These are phyloP conservation scores for Lophius americanus DNA, from an alignment of 2,797 vertebrate genomes.

Conservation along the genomic window DNA sequence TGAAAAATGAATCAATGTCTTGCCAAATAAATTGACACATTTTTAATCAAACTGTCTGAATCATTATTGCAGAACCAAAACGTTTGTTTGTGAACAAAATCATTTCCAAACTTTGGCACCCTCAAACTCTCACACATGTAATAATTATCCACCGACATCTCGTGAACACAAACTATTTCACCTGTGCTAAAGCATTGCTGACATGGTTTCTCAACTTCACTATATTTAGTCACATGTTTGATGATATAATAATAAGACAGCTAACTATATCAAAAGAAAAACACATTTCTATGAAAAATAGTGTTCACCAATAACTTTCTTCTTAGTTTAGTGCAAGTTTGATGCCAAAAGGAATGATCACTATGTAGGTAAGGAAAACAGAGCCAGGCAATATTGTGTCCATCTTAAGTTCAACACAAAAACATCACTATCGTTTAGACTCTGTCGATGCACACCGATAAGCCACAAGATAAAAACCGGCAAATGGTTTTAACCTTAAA, in stretches of 20 bases:
- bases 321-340: too few species aligned
- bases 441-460: too few species aligned
- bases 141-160: slow-evolving; percentile 12
- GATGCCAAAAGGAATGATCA: too few species aligned
- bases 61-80: slow-evolving; percentile 53
- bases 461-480: too few species aligned
- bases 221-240: not conserved
- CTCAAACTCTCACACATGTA: slow-evolving; percentile 3
- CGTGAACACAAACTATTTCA: not conserved
- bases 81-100: slow-evolving; percentile 24
- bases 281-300: not conserved
- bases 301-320: not conserved
- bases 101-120: slow-evolving; percentile 15
- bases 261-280: not conserved
- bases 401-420: too few species aligned
- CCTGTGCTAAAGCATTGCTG: not conserved
- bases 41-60: not conserved
- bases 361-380: too few species aligned
- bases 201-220: not conserved
- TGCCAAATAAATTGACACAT: not conserved
- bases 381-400: too few species aligned
- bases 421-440: too few species aligned
- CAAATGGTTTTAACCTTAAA: too few species aligned
- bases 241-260: not conserved
- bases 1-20: too few species aligned